phyloP scores from a whole-genome alignment of 2,888 invertebrate species.

The Ophioninae sp. region DNA sequence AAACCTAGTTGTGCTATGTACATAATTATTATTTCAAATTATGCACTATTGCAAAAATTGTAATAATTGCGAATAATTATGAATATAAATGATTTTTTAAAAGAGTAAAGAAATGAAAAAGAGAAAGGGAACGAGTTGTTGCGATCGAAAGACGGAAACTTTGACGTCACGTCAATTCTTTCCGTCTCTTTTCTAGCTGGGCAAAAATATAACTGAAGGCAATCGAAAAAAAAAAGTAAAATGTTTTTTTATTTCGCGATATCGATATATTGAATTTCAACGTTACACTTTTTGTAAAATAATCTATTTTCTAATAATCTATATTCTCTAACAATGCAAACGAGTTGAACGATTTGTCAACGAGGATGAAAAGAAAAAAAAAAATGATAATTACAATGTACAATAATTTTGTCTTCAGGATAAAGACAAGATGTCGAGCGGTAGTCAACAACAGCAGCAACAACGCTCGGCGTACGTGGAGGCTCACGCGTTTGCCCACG shows the following conservation, averaged over 20 bases:
- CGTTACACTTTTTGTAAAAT: too few relatives aligned
- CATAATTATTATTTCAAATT: too few relatives aligned
- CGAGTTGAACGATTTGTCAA: not conserved
- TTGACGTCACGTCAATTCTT: not conserved
- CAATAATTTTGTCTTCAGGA: slow-evolving; percentile 81
- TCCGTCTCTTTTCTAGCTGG: too few relatives aligned
- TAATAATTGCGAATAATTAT: too few relatives aligned
- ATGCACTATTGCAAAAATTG: too few relatives aligned
- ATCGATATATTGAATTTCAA: too few relatives aligned
- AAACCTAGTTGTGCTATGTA: too few relatives aligned
- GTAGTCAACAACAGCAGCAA: slow-evolving; percentile 82
- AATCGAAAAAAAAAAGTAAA: too few relatives aligned
- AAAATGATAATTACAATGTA: slow-evolving; percentile 20
- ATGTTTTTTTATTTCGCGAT: too few relatives aligned
- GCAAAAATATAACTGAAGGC: too few relatives aligned
- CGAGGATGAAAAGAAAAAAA: slow-evolving; percentile 9
- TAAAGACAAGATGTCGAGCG: slow-evolving; percentile 88
- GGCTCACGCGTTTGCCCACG: slow-evolving; percentile 89
- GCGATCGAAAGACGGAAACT: not conserved
- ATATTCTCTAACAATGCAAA: not conserved
- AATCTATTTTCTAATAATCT: too few relatives aligned
- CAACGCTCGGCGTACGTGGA: slow-evolving; percentile 89
- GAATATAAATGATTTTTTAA: too few relatives aligned
- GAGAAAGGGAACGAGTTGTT: not conserved
- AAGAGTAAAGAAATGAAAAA: not conserved